Evolutionary conservation across 2,113 vertebrate genomes (phyloP).

Genomic region (Gymnarchus niloticus): DNA sequence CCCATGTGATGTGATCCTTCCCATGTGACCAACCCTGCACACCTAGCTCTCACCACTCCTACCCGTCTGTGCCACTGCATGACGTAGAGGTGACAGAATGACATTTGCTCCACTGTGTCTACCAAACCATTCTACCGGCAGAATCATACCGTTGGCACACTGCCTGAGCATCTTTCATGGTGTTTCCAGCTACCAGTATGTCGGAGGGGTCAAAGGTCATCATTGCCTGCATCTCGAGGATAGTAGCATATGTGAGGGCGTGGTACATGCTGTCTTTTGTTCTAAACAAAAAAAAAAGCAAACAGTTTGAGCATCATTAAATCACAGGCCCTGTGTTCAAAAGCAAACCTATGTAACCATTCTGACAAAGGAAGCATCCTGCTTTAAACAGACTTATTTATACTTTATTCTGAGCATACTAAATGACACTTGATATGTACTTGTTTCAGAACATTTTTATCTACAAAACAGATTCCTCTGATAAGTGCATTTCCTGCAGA

Average conservation of each 20-base stretch:
- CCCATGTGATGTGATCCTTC: background rate
- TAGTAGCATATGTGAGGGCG: conserved; percentile 88
- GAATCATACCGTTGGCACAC: conserved; percentile 79
- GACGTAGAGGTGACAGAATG: background rate
- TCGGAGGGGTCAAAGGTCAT: conserved; percentile 96
- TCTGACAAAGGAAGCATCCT: background rate
- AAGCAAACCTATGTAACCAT: background rate
- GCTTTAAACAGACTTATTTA: background rate
- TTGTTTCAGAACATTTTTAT: background rate
- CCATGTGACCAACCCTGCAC: background rate
- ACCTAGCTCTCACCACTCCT: too few relatives aligned
- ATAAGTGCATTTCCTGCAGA: background rate
- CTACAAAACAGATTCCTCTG: background rate
- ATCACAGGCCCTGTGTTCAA: background rate
- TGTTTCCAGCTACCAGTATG: conserved; percentile 82
- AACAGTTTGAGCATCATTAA: background rate
- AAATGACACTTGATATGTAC: background rate
- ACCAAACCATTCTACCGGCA: background rate
- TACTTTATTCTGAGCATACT: background rate
- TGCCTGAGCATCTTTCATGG: conserved; percentile 91
- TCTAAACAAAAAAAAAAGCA: conserved; percentile 54
- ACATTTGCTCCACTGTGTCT: background rate
- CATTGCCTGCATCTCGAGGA: conserved; percentile 97
- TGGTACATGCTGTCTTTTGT: conserved; percentile 97
- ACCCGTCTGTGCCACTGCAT: background rate